Evolutionary conservation across 2,888 invertebrate genomes (phyloP).

Genomic region (Rhorus exstirpatorius): DNA sequence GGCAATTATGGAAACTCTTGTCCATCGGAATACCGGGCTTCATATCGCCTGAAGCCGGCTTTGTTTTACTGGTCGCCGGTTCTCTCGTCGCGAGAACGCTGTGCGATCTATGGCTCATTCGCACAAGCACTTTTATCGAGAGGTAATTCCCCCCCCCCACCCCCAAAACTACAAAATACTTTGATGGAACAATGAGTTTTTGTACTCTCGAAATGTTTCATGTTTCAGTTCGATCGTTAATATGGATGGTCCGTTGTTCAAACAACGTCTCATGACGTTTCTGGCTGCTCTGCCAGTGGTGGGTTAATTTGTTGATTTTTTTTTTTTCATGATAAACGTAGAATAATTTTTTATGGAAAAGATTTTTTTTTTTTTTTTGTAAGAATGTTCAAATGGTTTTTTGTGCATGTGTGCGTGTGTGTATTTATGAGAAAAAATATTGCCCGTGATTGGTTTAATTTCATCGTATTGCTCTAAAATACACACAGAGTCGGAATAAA

Average conservation of each 20-base stretch:
- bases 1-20: slow-evolving; percentile 90
- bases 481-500: too few species aligned
- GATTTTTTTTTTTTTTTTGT: too few species aligned
- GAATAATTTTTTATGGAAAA: slow-evolving; percentile 24
- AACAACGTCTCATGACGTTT: slow-evolving; percentile 91
- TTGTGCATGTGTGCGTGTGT: too few species aligned
- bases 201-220: slow-evolving; percentile 1
- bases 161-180: too few species aligned
- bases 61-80: slow-evolving; percentile 91
- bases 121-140: slow-evolving; percentile 97
- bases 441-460: too few species aligned
- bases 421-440: too few species aligned
- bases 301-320: slow-evolving; percentile 82
- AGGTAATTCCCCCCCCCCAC: slow-evolving; percentile 88
- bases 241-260: slow-evolving; percentile 93
- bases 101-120: slow-evolving; percentile 99
- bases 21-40: slow-evolving; percentile 90
- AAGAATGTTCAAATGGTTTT: too few species aligned
- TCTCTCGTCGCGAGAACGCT: slow-evolving; percentile 95
- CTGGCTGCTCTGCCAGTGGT: slow-evolving; percentile 95
- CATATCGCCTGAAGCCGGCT: slow-evolving; percentile 92
- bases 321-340: neutral
- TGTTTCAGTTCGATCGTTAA: slow-evolving; percentile 94
- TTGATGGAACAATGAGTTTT: neutral
- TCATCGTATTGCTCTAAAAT: too few species aligned